Evolutionary conservation across 2,113 vertebrate species (phyloP).

Genomic region (Otocyon megalotis): DNA sequence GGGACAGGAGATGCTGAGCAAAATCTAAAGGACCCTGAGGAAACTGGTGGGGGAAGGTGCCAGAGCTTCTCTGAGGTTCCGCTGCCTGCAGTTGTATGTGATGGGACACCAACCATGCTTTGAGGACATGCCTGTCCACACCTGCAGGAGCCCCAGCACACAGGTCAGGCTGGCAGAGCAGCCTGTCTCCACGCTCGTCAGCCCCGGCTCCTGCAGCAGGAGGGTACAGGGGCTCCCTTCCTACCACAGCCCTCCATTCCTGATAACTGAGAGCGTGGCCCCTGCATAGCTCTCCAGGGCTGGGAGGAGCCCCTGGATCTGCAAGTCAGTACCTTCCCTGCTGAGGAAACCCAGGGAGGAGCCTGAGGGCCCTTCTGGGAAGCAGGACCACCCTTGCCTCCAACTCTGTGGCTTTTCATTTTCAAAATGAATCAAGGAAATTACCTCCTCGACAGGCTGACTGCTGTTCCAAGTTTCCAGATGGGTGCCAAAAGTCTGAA

Average conservation of each 20-base stretch:
- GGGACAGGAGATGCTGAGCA: background rate
- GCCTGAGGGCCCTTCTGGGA: background rate
- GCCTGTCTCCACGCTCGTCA: background rate
- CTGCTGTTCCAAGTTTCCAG: background rate
- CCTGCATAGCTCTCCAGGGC: background rate
- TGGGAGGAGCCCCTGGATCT: background rate
- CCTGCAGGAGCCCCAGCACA: rapidly evolving
- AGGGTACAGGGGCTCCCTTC: background rate
- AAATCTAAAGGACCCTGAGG: background rate
- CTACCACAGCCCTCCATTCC: background rate
- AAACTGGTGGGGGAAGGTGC: background rate
- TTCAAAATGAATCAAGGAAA: constrained; percentile 42
- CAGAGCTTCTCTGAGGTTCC: too few relatives aligned
- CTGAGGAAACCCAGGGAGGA: background rate
- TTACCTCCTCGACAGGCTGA: background rate
- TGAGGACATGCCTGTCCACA: background rate
- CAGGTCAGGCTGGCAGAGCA: background rate
- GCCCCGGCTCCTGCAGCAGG: background rate
- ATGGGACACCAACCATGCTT: background rate
- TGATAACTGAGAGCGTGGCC: background rate
- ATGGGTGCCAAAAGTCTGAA: background rate
- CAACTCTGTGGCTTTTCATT: background rate
- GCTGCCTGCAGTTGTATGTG: rapidly evolving
- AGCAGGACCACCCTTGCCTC: background rate
- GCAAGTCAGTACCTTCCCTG: background rate